Evolutionary conservation across 2,888 invertebrate genomes (phyloP).

Genomic region (Brachypterus glaber): DNA sequence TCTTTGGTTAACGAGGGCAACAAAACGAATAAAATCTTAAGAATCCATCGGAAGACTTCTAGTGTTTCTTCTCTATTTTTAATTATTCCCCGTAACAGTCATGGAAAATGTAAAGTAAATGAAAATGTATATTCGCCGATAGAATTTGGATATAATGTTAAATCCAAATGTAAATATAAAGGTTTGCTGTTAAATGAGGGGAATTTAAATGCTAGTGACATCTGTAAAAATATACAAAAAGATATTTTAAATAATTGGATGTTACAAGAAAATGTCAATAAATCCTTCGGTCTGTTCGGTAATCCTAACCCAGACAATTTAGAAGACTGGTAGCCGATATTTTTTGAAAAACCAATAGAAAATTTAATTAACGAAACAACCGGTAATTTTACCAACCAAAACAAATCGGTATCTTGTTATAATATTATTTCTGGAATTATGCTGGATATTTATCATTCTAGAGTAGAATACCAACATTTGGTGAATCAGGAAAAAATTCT

Average conservation of each 20-base stretch:
- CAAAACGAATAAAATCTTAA: conserved; percentile 18
- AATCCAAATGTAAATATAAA: conserved; percentile 40
- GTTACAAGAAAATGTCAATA: conserved; percentile 23
- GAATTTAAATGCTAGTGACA: conserved; percentile 24
- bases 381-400: conserved; percentile 33
- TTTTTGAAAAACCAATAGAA: conserved; percentile 35
- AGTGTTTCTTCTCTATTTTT: conserved; percentile 32
- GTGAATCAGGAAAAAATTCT: conserved; percentile 36
- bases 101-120: conserved; percentile 41
- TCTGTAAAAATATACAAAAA: conserved; percentile 33
- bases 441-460: conserved; percentile 43
- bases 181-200: conserved; percentile 14
- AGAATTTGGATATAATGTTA: conserved; percentile 44
- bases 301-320: conserved; percentile 39
- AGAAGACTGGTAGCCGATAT: conserved; percentile 44
- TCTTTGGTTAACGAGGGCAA: conserved; percentile 35
- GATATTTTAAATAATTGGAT: conserved; percentile 31
- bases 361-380: conserved; percentile 25
- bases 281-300: conserved; percentile 42
- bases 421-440: conserved; percentile 35
- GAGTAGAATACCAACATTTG: conserved; percentile 30
- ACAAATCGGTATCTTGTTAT: conserved; percentile 32
- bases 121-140: conserved; percentile 36
- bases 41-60: conserved; percentile 22
- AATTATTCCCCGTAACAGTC: conserved; percentile 37